Conservation (phyloP, 1,140 invertebrate species). For the Rhynchophorus ferrugineus region DNA sequence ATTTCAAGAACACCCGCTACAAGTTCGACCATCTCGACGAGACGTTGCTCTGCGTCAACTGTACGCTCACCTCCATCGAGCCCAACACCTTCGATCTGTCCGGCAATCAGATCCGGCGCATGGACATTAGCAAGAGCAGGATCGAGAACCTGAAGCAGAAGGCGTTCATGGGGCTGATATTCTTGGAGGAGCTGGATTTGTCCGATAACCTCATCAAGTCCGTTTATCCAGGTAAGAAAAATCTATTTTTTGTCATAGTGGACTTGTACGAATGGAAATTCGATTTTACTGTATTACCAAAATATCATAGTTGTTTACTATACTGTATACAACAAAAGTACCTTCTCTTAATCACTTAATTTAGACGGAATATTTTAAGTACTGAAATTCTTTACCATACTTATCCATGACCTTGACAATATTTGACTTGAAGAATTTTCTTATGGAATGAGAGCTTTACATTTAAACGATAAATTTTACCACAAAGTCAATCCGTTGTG, state of each 20-base stretch:
- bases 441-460: no score
- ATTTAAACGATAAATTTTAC: not conserved
- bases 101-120: slow-evolving; percentile 34
- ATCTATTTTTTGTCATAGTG: not conserved
- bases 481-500: not conserved
- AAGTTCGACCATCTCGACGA: slow-evolving; percentile 39
- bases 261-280: no score
- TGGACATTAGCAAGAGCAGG: slow-evolving; percentile 28
- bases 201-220: slow-evolving; percentile 32
- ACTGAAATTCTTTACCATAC: no score
- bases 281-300: no score
- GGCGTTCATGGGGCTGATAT: slow-evolving; percentile 36
- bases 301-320: no score
- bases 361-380: no score
- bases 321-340: no score
- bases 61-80: slow-evolving; percentile 29
- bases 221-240: slow-evolving; percentile 24
- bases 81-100: slow-evolving; percentile 35
- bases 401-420: no score
- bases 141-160: slow-evolving; percentile 27
- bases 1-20: slow-evolving; percentile 34
- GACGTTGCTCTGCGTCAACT: slow-evolving; percentile 34
- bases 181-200: slow-evolving; percentile 30
- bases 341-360: no score
- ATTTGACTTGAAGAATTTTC: no score